A percentile compares a stretch with the other conserved stretches of the same genome.
Conservation (phyloP, 2,113 vertebrate species). For the Chunga burmeisteri region DNA sequence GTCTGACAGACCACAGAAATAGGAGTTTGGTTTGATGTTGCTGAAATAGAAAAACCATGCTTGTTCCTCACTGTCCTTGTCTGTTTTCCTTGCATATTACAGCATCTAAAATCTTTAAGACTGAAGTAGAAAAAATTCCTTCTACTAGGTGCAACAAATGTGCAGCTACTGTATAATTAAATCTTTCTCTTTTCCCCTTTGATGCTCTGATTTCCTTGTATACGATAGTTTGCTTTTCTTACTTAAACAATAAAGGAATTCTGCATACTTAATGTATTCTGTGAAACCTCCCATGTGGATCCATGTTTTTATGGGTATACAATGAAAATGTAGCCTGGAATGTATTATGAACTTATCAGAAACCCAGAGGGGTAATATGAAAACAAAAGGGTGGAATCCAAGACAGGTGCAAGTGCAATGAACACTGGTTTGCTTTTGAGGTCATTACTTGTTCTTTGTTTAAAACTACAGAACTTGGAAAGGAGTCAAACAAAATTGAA, state of each 20-base stretch:
- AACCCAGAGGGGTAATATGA: constrained; percentile 20
- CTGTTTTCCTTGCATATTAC: background rate
- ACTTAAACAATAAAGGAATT: constrained; percentile 3
- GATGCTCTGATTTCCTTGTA: constrained; percentile 33
- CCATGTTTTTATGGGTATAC: constrained; percentile 18
- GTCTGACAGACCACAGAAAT: background rate
- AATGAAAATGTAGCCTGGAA: constrained; percentile 63
- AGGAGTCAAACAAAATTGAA: background rate
- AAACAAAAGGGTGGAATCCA: constrained; percentile 37
- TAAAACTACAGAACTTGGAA: background rate
- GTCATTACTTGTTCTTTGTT: constrained; percentile 1
- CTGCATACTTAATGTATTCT: constrained; percentile 17
- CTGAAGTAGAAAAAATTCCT: background rate
- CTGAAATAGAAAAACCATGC: background rate
- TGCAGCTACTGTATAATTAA: constrained; percentile 37
- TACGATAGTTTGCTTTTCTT: constrained; percentile 57
- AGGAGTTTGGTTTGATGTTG: background rate
- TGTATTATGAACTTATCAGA: constrained; percentile 52
- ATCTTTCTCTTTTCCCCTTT: background rate
- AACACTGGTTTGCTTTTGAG: background rate
- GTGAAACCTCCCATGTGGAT: constrained; percentile 39
- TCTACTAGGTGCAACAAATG: background rate
- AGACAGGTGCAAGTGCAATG: constrained; percentile 40
- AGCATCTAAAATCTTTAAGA: background rate
- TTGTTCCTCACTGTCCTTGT: background rate